Evolutionary conservation across 2,113 vertebrate genomes (phyloP).

Genomic region (Acrocephalus arundinaceus): DNA sequence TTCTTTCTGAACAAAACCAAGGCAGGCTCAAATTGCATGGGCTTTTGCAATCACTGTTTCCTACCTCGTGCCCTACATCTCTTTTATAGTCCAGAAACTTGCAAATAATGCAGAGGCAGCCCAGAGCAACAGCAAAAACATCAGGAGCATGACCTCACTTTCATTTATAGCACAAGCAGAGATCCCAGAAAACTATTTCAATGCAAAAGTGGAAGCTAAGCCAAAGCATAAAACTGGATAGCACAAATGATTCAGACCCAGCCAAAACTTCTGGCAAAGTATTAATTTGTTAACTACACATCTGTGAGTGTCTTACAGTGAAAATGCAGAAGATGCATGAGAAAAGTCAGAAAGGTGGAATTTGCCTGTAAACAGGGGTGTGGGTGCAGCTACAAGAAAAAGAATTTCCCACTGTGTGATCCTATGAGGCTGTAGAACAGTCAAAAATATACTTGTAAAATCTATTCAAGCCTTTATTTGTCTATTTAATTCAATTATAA

Average conservation of each 20-base stretch:
- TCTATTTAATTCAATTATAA: neutral
- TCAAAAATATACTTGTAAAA: neutral
- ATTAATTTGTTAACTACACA: neutral
- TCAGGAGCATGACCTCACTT: neutral
- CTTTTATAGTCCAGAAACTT: neutral
- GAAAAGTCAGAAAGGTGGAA: neutral
- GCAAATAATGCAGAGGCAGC: neutral
- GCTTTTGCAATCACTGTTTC: neutral
- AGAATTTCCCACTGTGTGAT: neutral
- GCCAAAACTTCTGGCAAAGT: neutral
- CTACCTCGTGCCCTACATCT: neutral
- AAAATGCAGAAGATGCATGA: neutral
- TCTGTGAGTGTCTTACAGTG: neutral
- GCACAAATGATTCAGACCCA: neutral
- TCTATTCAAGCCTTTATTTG: neutral
- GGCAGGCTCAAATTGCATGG: accelerated
- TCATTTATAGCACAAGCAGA: neutral
- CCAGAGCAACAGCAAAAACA: neutral
- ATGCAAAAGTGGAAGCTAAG: neutral
- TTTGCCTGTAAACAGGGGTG: accelerated
- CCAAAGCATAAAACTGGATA: neutral
- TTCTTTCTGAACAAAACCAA: neutral
- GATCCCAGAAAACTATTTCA: neutral
- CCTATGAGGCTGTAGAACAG: neutral
- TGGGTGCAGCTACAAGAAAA: neutral